Evolutionary conservation across 2,113 vertebrate genomes (phyloP), one percentile per base, ranked within the genome.

Genomic region (Aptenodytes forsteri): DNA sequence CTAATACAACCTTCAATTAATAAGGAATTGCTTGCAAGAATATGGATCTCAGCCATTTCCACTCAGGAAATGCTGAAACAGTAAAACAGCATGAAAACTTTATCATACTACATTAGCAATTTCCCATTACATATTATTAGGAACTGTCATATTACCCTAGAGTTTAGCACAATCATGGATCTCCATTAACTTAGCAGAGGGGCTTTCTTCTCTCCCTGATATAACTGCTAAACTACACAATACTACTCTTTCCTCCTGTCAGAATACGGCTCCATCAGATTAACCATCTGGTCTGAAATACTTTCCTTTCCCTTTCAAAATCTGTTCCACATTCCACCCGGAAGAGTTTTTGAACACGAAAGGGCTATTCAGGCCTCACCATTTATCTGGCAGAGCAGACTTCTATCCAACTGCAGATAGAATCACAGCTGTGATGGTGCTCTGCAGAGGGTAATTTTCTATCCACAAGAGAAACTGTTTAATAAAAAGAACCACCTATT

Each of bases 291-390:
- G 87, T 73, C 91, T 94, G 66, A 85, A 83, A 96, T 67, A 59
- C 62, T 83, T 94, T 75, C 50, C 73, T 93, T 90, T 40, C 89
- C 87, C 82, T 58, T 94, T 94, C 76, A 95, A 97, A 97, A 89
- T 83, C 96, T 96, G 91, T 49, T 90, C 79, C 62, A 47, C 71
- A 89, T 93, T 93, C 91, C 71, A 83, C 96, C 93, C 96, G 96
- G 90, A 94, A 95, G 71, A 76, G 67, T 59, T 96, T 94, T 40
- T 71, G 76, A 94, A 89, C 96, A 96, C 94, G 94, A 96, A 97
- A 96, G 92, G 81, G 84, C 87, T 96, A 91, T 97, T 97, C 94
- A 87, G 64, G 92, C 71, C 95, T 93, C n/a, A 6, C 65, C 85
- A 58, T 94, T 71, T 96, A 59, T 96, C 82, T 87, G 84, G 76